These are phyloP conservation scores for Chelon labrosus DNA, from an alignment of 2,797 vertebrate species.

Conservation along the genomic window DNA sequence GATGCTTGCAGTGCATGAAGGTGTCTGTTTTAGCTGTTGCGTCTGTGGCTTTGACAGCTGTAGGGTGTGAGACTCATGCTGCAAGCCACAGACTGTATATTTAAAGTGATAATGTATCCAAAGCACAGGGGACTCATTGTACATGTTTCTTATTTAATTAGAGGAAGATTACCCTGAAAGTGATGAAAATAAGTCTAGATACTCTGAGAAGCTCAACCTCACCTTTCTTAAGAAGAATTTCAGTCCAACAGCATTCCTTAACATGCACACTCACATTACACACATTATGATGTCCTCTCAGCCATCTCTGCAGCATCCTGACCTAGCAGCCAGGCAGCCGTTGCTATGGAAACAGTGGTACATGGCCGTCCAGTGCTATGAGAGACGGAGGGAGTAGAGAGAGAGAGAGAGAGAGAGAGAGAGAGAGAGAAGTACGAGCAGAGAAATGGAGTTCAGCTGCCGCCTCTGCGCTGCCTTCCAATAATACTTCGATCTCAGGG, in stretches of 20 bases:
- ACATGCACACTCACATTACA: slow-evolving; percentile 32
- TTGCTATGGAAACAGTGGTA: slow-evolving; percentile 83
- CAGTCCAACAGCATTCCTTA: slow-evolving; percentile 32
- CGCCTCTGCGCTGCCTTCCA: slow-evolving; percentile 73
- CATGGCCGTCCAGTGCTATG: slow-evolving; percentile 61
- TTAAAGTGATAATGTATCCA: neutral
- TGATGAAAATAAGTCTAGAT: neutral
- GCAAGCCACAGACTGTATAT: slow-evolving; percentile 1
- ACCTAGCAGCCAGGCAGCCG: slow-evolving; percentile 77
- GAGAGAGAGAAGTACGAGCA: slow-evolving; percentile 30
- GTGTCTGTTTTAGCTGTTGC: no score
- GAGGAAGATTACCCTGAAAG: neutral
- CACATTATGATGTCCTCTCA: slow-evolving; percentile 47
- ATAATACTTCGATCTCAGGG: slow-evolving; percentile 66
- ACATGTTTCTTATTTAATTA: neutral
- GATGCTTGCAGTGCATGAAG: neutral
- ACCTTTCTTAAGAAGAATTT: slow-evolving; percentile 28
- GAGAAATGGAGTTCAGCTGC: slow-evolving; percentile 60
- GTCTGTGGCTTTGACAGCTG: neutral
- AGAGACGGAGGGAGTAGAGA: slow-evolving; percentile 38
- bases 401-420: neutral
- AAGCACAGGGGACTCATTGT: neutral
- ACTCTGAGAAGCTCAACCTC: neutral
- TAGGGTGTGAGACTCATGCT: neutral
- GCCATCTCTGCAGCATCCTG: slow-evolving; percentile 70